Evolutionary conservation across 2,888 invertebrate genomes (phyloP).

Genomic region (Rhaphigaster nebulosa): DNA sequence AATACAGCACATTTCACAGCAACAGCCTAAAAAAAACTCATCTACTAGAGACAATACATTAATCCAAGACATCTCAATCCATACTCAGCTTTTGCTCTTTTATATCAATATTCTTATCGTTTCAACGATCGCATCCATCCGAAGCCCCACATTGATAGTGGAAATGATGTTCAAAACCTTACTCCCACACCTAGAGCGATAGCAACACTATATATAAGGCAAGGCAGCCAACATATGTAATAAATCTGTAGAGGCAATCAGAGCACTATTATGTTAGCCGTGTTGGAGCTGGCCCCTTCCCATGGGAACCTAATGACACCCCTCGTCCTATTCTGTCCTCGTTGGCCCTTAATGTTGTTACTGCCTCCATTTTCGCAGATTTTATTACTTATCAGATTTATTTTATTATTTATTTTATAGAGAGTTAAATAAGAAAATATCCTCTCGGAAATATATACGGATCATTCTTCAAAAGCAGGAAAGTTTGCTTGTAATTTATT

Average conservation of each 20-base stretch:
- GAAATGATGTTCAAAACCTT: not conserved
- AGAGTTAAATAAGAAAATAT: not conserved
- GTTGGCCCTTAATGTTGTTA: not conserved
- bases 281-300: not conserved
- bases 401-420: not conserved
- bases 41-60: too few relatives aligned
- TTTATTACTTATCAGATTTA: not conserved
- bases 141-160: not conserved
- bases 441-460: too few relatives aligned
- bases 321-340: too few relatives aligned
- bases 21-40: too few relatives aligned
- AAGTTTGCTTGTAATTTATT: too few relatives aligned
- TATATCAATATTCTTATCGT: too few relatives aligned
- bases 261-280: slow-evolving; percentile 15
- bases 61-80: too few relatives aligned
- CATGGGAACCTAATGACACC: slow-evolving; percentile 34
- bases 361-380: not conserved
- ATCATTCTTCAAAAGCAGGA: too few relatives aligned
- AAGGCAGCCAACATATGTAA: slow-evolving; percentile 40
- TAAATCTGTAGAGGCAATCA: slow-evolving; percentile 46
- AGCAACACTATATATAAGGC: not conserved
- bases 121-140: not conserved
- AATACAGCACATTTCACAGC: too few relatives aligned
- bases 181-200: not conserved
- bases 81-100: too few relatives aligned